These are phyloP conservation scores for Paramacrobiotus metropolitanus DNA, from an alignment of 1,140 invertebrate genomes.

Conservation along the genomic window DNA sequence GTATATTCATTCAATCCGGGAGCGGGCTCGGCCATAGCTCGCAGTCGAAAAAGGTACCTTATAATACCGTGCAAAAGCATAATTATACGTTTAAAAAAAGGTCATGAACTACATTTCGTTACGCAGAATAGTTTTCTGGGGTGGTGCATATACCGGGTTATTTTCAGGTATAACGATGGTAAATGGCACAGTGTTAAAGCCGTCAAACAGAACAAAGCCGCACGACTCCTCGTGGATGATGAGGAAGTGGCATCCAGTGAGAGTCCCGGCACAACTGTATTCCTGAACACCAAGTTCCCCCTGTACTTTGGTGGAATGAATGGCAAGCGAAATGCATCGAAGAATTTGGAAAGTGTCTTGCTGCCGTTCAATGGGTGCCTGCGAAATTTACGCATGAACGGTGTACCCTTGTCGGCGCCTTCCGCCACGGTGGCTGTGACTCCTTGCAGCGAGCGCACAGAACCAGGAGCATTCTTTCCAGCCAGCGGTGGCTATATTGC, in stretches of 20 bases:
- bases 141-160: no score
- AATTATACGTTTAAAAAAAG: no score
- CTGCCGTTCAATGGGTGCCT: slow-evolving; percentile 63
- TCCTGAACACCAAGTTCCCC: slow-evolving; percentile 18
- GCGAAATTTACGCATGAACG: slow-evolving; percentile 44
- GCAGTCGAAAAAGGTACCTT: slow-evolving; percentile 19
- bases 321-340: neutral
- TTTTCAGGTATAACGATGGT: slow-evolving; percentile 43
- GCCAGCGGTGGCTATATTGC: slow-evolving; percentile 39
- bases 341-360: slow-evolving; percentile 22
- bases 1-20: slow-evolving; percentile 47
- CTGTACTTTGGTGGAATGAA: slow-evolving; percentile 20
- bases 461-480: slow-evolving; percentile 69
- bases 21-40: slow-evolving; percentile 34
- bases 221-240: slow-evolving; percentile 18
- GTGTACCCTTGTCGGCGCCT: slow-evolving; percentile 34
- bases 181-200: slow-evolving; percentile 51
- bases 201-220: slow-evolving; percentile 5
- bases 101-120: no score
- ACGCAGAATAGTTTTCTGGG: no score
- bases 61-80: no score
- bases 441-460: slow-evolving; percentile 52
- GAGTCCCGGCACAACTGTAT: slow-evolving; percentile 15
- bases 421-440: slow-evolving; percentile 27
- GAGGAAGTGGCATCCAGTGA: slow-evolving; percentile 11